phyloP scores from a whole-genome alignment of 2,888 invertebrate genomes.

The Chloromyia formosa region DNA sequence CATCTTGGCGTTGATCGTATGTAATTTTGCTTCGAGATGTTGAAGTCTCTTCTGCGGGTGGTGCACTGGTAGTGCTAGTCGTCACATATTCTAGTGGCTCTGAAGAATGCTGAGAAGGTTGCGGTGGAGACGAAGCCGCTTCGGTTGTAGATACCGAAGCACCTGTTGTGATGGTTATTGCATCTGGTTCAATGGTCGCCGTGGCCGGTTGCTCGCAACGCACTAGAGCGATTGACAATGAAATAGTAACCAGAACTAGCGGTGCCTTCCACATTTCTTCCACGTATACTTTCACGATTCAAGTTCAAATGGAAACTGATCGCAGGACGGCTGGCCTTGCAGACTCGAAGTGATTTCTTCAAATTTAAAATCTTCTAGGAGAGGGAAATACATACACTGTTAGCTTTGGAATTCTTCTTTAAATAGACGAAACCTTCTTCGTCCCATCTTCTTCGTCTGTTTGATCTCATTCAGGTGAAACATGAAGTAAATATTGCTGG shows the following conservation, averaged over 20 bases:
- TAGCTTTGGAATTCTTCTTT: constrained; percentile 21
- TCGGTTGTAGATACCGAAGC: background rate
- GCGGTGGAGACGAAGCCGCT: background rate
- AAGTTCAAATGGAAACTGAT: constrained; percentile 47
- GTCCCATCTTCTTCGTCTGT: background rate
- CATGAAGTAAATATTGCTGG: background rate
- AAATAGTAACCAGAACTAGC: constrained; percentile 6
- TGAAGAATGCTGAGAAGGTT: background rate
- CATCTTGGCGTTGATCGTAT: constrained; percentile 77
- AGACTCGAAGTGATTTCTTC: constrained; percentile 22
- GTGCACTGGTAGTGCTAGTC: constrained; percentile 6
- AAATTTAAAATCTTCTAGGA: background rate
- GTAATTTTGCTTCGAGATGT: constrained; percentile 55
- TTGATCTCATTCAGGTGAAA: background rate
- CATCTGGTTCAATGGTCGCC: background rate
- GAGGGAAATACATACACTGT: constrained; percentile 40
- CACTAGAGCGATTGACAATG: constrained; percentile 6
- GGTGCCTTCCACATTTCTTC: constrained; percentile 23
- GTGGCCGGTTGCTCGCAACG: background rate
- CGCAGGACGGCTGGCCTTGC: background rate
- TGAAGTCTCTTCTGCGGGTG: constrained; percentile 44
- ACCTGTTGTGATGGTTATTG: background rate
- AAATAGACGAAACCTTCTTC: constrained; percentile 14
- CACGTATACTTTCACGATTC: constrained; percentile 44
- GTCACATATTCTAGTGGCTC: constrained; percentile 9